Evolutionary conservation across 2,888 invertebrate species (phyloP).

Genomic region (Vanessa cardui): DNA sequence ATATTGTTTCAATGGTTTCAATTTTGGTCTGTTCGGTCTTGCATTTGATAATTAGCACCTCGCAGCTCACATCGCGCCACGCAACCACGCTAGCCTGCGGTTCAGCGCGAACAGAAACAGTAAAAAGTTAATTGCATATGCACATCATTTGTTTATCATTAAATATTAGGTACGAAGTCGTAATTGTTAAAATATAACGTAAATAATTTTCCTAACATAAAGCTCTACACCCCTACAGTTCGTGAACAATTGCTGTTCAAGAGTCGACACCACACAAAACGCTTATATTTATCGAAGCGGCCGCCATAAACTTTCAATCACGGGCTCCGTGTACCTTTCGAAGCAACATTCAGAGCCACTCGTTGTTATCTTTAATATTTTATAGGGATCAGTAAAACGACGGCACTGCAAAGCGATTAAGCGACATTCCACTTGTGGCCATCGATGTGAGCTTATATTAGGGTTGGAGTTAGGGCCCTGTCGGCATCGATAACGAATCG

Average conservation of each 20-base stretch:
- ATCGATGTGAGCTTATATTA: slow-evolving; percentile 51
- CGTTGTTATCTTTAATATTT: slow-evolving; percentile 82
- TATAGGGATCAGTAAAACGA: slow-evolving; percentile 81
- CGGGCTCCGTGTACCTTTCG: slow-evolving; percentile 62
- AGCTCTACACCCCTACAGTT: slow-evolving; percentile 24
- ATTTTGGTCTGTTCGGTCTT: slow-evolving; percentile 76
- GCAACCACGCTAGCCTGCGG: slow-evolving; percentile 36
- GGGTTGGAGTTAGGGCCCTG: slow-evolving; percentile 53
- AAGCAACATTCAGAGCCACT: slow-evolving; percentile 66
- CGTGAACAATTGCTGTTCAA: slow-evolving; percentile 50
- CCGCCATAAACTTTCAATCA: slow-evolving; percentile 79
- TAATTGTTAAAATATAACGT: background rate
- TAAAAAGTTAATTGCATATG: slow-evolving; percentile 3
- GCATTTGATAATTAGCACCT: slow-evolving; percentile 82
- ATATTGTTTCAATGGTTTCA: slow-evolving; percentile 82
- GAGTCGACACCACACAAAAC: slow-evolving; percentile 58
- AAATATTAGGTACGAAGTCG: background rate
- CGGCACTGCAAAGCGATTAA: slow-evolving; percentile 76
- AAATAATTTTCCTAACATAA: background rate
- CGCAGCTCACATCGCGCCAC: slow-evolving; percentile 55
- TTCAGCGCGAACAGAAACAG: background rate
- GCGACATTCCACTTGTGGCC: slow-evolving; percentile 70
- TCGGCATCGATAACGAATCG: slow-evolving; percentile 63
- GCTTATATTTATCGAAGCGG: slow-evolving; percentile 72
- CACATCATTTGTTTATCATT: background rate